Evolutionary conservation across 2,888 invertebrate genomes (phyloP).

Genomic region (Oscheius myriophilus): DNA sequence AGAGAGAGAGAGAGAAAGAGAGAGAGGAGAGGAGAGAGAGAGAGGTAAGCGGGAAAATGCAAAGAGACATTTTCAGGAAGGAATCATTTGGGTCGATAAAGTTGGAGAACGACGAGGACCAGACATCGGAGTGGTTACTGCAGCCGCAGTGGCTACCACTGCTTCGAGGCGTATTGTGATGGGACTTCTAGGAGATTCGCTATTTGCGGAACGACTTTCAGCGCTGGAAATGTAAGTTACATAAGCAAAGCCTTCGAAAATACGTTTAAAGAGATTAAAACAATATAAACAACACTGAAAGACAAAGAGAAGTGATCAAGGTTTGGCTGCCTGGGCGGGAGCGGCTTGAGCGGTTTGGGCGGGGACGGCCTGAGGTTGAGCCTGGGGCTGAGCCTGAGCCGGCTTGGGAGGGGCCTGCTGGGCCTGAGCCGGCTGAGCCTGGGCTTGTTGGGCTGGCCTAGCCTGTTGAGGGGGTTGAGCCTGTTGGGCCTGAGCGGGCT

Average conservation of each 20-base stretch:
- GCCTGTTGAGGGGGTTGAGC: not conserved
- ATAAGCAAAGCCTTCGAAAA: not conserved
- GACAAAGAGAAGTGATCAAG: too few relatives aligned
- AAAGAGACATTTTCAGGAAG: slow-evolving; percentile 26
- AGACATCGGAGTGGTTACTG: not conserved
- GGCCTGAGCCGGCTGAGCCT: not conserved
- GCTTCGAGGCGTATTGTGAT: not conserved
- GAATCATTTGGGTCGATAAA: slow-evolving; percentile 74
- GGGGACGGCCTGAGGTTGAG: too few relatives aligned
- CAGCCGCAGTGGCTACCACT: not conserved
- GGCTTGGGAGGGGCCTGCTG: not conserved
- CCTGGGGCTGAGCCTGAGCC: not conserved
- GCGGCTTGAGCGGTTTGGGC: not conserved
- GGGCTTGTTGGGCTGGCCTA: not conserved
- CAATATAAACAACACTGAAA: not conserved
- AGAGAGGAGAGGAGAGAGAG: too few relatives aligned
- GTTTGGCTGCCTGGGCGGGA: not conserved
- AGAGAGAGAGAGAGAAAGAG: too few relatives aligned
- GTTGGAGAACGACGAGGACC: slow-evolving; percentile 78
- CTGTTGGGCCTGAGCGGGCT: not conserved
- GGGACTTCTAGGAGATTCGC: not conserved
- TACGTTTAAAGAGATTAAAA: not conserved
- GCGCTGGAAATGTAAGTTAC: too few relatives aligned
- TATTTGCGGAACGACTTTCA: not conserved
- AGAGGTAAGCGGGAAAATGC: too few relatives aligned